Base-by-base conservation (phyloP, 2,888 invertebrate genomes). In the Polyommatus iphigenia region DNA sequence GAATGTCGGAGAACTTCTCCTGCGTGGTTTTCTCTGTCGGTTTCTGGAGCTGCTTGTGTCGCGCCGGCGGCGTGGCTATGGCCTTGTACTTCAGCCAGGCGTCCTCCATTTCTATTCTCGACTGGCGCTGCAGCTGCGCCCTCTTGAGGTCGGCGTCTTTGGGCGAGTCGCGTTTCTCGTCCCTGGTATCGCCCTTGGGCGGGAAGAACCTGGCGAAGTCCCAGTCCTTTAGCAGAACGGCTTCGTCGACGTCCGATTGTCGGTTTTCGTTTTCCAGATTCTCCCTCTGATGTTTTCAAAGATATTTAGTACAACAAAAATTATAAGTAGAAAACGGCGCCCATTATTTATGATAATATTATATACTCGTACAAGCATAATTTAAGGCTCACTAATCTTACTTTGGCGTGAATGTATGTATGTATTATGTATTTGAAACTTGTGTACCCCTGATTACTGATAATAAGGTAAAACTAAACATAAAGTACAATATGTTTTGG, bases 121-220 rank as follows among this genome's bases (percentile, higher is more conserved):
- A 93, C 80, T 93, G 93, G 15, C 93, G 87, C 81, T 94, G 94
- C 77, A 93, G 83, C 80, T 91, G 93, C 13, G 88, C 87, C 62
- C 90, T 88, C 78, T 89, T 91, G 76, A 86, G 88, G 36, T 93
- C 94, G 6, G 82, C 83, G 50, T 94, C 94, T 85, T 95, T 94
- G 80, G 94, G 79, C 80, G 88, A 80, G 78, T 89, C 90, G 81
- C 82, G 85, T 80, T 89, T 92, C 80, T 88, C 90, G 77, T 89
- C 90, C 84, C 88, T 89, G n/a, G 78, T 82, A 18, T 89, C 83
- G 82, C 84, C 90, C 85, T 91, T 94, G 80, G 93, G 91, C 18
- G 96, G 97, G 91, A 98, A 97, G 94, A 98, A 97, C 87, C 96
- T 96, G 83, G 97, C 97, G 90, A 98, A 96, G 92, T 98, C 97